Evolutionary conservation across 2,797 vertebrate species (phyloP), one percentile per base, ranked within the genome.

Genomic region (Phrynocephalus vlangalii): DNA sequence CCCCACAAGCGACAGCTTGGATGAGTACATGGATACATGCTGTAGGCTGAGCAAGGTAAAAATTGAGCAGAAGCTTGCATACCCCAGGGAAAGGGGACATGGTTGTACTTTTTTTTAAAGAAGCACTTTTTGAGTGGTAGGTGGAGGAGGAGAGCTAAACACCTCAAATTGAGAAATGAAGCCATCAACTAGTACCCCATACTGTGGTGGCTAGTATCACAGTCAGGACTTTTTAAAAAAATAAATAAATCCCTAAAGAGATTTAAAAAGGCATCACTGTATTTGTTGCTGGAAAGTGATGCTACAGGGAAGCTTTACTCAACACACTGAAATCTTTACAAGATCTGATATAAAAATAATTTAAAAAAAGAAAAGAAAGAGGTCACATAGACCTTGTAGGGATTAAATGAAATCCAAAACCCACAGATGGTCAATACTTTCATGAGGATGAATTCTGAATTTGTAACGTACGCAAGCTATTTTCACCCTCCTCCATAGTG

Each of bases 21-120:
- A 98, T 87, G 96, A 98, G 87, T 98, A 98, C 93, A 98, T 98
- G 98, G 97, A 98, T 11, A 94, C 98, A 88, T 98, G 98, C 94
- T 98, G 98, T 95, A 96, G 96, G 83, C 93, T 98, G 44, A 98
- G 98, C 88, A 95, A 98, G 98, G 98, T 98, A 96, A 96, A 90
- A 80, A 86, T 63, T 52, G 1, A 7, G 80, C 8, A 13, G 38
- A 83, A 83, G 82, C 26, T 52, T 44, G 38, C 60, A 80, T 85
- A 11, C 48, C 79, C 44, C 30, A 50, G 28, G 3, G 16, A 44
- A 76, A 76, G 38, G 9, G 11, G 28, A 44, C n/a, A 2, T 78
- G 8, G 70, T 71, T 71, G 28, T n/a, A 30, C 9, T 56, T 28
- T 56, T 15, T 52, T 6, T 50, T 13, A 10, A 77, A 26, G 44